Evolutionary conservation across 2,888 invertebrate species (phyloP).

Genomic region (Tipula unca): DNA sequence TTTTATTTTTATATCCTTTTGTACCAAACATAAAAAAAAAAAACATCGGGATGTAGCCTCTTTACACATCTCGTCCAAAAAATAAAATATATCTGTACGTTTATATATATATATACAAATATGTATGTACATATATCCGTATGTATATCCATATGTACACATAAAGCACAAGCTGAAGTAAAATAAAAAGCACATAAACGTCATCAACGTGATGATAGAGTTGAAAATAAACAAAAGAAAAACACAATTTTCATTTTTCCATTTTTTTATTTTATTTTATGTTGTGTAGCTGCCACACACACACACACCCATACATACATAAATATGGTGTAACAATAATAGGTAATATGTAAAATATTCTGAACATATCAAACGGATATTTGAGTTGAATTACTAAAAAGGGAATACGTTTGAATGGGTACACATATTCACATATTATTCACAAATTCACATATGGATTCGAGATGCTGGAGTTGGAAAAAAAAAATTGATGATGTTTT

Average conservation of each 20-base stretch:
- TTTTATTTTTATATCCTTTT: neutral
- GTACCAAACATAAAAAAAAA: neutral
- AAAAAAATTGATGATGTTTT: slow-evolving; percentile 3
- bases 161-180: neutral
- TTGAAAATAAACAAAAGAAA: slow-evolving; percentile 14
- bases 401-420: neutral
- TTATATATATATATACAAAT: neutral
- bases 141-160: neutral
- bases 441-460: slow-evolving; percentile 14
- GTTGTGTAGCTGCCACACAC: neutral
- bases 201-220: slow-evolving; percentile 14
- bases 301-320: neutral
- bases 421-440: neutral
- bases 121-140: neutral
- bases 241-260: neutral
- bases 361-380: slow-evolving; percentile 14
- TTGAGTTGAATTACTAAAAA: neutral
- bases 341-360: slow-evolving; percentile 14
- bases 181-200: neutral
- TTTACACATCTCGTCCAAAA: neutral
- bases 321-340: neutral
- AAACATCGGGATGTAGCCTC: neutral
- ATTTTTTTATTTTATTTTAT: neutral
- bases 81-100: neutral
- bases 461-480: neutral